phyloP scores from a whole-genome alignment of 2,797 vertebrate species.

The Phataginus tetradactyla region DNA sequence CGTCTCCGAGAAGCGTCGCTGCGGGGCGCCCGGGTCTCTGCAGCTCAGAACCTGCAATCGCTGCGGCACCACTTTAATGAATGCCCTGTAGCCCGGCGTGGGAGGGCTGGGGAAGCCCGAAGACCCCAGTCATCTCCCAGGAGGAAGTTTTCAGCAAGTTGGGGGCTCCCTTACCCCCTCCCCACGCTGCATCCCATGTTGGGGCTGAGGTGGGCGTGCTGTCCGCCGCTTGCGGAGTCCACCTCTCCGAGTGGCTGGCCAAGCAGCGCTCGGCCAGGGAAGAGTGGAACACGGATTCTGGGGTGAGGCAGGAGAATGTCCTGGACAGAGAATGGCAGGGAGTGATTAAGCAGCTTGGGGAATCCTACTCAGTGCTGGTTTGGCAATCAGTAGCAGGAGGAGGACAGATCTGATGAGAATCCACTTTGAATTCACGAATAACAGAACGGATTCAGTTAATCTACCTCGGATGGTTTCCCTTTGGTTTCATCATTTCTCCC shows the following conservation, averaged over 20 bases:
- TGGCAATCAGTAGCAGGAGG: conserved; percentile 41
- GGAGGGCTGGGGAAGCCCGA: conserved; percentile 12
- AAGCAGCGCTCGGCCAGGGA: conserved; percentile 66
- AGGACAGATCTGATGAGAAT: conserved; percentile 7
- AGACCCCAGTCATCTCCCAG: conserved; percentile 32
- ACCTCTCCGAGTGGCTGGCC: conserved; percentile 71
- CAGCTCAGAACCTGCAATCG: conserved; percentile 32
- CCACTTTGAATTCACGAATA: not conserved
- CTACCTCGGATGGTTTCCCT: not conserved
- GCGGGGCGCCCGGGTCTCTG: conserved; percentile 32
- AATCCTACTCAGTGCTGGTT: conserved; percentile 55
- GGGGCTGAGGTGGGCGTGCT: conserved; percentile 65
- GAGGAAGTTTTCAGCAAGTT: conserved; percentile 78
- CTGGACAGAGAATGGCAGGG: conserved; percentile 55
- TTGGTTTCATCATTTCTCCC: not conserved
- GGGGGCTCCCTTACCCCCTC: not conserved
- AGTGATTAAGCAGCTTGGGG: conserved; percentile 58
- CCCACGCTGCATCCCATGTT: conserved; percentile 64
- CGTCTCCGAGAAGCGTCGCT: conserved; percentile 7
- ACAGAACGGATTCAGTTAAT: not conserved
- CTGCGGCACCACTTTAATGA: conserved; percentile 11
- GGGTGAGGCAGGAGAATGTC: conserved; percentile 72
- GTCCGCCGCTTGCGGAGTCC: conserved; percentile 46
- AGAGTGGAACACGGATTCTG: conserved; percentile 67
- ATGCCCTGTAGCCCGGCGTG: not conserved